Conservation (phyloP, 1,140 invertebrate species). For the Gerris buenoi region DNA sequence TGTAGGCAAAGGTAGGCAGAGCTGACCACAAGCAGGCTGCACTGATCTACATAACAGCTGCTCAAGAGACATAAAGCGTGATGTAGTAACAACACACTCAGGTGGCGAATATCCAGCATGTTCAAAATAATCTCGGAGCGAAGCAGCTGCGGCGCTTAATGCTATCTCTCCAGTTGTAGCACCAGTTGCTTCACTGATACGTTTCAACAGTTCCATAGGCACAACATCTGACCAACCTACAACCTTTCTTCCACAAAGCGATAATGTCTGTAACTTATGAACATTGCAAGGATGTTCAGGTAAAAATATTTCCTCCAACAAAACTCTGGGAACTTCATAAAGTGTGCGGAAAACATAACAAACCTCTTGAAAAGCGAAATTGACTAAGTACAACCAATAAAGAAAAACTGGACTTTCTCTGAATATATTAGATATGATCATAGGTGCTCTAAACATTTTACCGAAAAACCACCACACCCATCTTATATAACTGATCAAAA, state of each 20-base stretch:
- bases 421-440: not conserved
- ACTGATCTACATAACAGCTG: constrained; percentile 29
- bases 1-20: constrained; percentile 41
- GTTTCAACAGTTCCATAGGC: constrained; percentile 34
- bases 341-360: constrained; percentile 36
- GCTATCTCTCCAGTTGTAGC: constrained; percentile 51
- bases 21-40: constrained; percentile 33
- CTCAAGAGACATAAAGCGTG: constrained; percentile 36
- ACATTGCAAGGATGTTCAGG: constrained; percentile 17
- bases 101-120: constrained; percentile 28
- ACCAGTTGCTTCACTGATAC: constrained; percentile 40
- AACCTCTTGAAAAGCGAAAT: constrained; percentile 37
- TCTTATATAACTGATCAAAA: not conserved
- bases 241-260: constrained; percentile 58
- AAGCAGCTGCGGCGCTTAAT: constrained; percentile 42
- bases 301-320: constrained; percentile 35
- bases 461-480: not conserved
- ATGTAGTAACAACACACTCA: constrained; percentile 38
- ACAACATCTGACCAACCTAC: constrained; percentile 58
- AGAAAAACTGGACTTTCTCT: constrained; percentile 5
- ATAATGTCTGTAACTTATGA: constrained; percentile 45
- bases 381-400: constrained; percentile 34
- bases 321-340: constrained; percentile 35
- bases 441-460: not conserved
- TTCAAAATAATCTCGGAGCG: constrained; percentile 45